These are phyloP conservation scores for Hypocryptadius cinnamomeus DNA, from an alignment of 2,113 vertebrate species.

Conservation along the genomic window DNA sequence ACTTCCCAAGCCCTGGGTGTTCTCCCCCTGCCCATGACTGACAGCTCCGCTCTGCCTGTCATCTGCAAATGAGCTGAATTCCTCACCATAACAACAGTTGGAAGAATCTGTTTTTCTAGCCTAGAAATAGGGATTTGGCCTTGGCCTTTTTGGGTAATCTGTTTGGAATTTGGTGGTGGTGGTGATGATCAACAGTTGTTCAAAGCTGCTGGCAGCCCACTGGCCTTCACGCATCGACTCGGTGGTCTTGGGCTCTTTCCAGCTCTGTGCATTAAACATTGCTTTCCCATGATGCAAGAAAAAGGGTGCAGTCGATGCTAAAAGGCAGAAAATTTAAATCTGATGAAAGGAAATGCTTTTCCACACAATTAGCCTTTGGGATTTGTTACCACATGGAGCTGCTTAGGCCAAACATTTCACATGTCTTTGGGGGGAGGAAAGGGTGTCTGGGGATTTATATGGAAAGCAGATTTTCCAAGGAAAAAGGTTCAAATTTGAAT, in stretches of 20 bases:
- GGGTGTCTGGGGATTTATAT: background rate
- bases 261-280: constrained; percentile 44
- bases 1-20: background rate
- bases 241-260: constrained; percentile 56
- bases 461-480: constrained; percentile 14
- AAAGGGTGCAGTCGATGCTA: constrained; percentile 29
- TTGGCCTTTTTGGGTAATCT: constrained; percentile 44
- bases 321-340: constrained; percentile 58
- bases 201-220: constrained; percentile 4
- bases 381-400: constrained; percentile 51
- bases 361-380: constrained; percentile 47
- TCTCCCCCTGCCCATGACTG: background rate
- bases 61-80: background rate
- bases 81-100: constrained; percentile 10
- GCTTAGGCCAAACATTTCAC: constrained; percentile 21
- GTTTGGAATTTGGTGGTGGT: constrained; percentile 39
- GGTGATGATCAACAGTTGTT: constrained; percentile 37
- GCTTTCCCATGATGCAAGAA: constrained; percentile 52
- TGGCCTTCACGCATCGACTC: background rate
- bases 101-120: constrained; percentile 15
- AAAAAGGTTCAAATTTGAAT: background rate
- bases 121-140: constrained; percentile 1
- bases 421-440: background rate
- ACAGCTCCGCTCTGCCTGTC: background rate
- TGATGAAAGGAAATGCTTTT: constrained; percentile 62